Base-by-base conservation (phyloP, 2,113 vertebrate species). In the Romanogobio albipinnatus region DNA sequence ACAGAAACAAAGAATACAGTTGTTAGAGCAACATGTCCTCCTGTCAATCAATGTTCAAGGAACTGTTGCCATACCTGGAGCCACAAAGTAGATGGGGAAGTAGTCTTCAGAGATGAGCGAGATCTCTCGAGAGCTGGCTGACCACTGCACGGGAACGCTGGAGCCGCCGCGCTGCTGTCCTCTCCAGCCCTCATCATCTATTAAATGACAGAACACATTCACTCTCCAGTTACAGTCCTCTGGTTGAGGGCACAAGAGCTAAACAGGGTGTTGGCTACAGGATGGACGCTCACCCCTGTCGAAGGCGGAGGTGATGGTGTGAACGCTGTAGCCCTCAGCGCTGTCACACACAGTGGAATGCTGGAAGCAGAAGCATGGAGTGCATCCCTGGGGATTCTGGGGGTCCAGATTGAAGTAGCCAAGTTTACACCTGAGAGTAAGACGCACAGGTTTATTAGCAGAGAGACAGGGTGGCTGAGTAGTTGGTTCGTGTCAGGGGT, bases 301-400 rank as follows among this genome's bases (percentile, higher is more conserved):
- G 26, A 99, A 99, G 89, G 79, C 87, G 1, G 98, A 97, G 45
- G 91, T 93, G 90, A 98, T 79, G 36, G 89, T 82, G 89, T 96
- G 90, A 5, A 93, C 49, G 85, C 94, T 96, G 93, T 95, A 99
- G 88, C 96, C 97, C 0, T 93, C 49, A 0, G 97, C 97, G 3
- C 76, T 97, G 58, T 95, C 94, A 70, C 98, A 99, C 84, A 99
- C 97, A 0, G 98, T 99, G 0, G 98, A 99, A 91, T 99, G 98
- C 14, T 96, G 97, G 86, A 96, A 99, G 91, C 98, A 99, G 94
- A 99, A 99, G 84, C 98, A 99, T 0, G 97, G 94, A 0, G 95
- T 97, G 91, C 98, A 99, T 78, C 98, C 98, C 81, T 93, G 94
- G 5, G 95, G 94, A 86, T 97, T 98, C 68, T 90, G 93, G 0